These are phyloP conservation scores for Echinometra lucunter DNA, from an alignment of 53 echinoderm and acorn worm genomes.

Conservation along the genomic window DNA sequence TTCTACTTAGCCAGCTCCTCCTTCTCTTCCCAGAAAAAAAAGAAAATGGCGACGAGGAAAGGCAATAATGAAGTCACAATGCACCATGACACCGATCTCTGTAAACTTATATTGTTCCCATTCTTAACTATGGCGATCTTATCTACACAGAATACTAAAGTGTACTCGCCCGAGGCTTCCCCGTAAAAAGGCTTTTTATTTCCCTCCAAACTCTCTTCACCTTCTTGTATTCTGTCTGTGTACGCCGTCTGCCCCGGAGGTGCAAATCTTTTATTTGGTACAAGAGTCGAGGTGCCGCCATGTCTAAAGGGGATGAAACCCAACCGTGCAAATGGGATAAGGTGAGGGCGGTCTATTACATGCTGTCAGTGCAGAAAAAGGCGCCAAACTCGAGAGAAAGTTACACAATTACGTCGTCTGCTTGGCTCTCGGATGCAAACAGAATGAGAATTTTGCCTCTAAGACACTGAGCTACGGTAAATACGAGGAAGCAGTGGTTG, in stretches of 20 bases:
- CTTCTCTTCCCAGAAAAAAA: neutral
- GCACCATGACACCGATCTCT: constrained; percentile 8
- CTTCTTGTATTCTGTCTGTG: constrained; percentile 10
- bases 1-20: neutral
- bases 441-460: constrained; percentile 22
- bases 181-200: constrained; percentile 1
- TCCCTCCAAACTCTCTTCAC: neutral
- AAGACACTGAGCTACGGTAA: neutral
- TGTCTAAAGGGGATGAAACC: constrained; percentile 9
- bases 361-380: constrained; percentile 11
- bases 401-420: constrained; percentile 44
- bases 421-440: constrained; percentile 4
- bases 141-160: constrained; percentile 33
- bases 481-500: neutral
- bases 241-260: neutral
- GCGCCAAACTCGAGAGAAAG: constrained; percentile 47
- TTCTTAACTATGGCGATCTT: constrained; percentile 23
- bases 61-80: neutral
- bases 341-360: constrained; percentile 31
- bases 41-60: constrained; percentile 7
- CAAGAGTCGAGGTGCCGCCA: constrained; percentile 26
- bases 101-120: constrained; percentile 37
- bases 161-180: constrained; percentile 12
- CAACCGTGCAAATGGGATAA: neutral
- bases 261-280: constrained; percentile 11